phyloP scores from a whole-genome alignment of 2,888 invertebrate genomes.

The Melinaea menophilus region DNA sequence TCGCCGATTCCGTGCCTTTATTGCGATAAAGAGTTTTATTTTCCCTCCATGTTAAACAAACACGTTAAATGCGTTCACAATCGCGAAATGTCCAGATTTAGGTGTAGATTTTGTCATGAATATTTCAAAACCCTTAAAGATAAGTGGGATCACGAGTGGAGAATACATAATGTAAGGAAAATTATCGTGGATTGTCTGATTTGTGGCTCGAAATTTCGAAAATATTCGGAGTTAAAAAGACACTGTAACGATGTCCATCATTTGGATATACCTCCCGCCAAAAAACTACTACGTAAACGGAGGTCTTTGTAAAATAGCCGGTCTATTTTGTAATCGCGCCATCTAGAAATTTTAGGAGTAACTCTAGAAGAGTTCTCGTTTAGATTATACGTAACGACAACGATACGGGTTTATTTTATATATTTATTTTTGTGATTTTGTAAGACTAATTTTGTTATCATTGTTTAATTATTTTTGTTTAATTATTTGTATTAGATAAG shows the following conservation, averaged over 20 bases:
- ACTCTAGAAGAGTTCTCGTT: slow-evolving; percentile 1
- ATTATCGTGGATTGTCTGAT: slow-evolving; percentile 60
- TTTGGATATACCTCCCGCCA: slow-evolving; percentile 53
- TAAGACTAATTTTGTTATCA: slow-evolving; percentile 8
- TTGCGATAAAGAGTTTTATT: slow-evolving; percentile 61
- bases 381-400: slow-evolving; percentile 14
- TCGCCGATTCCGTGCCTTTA: slow-evolving; percentile 51
- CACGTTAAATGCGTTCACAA: slow-evolving; percentile 60
- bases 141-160: slow-evolving; percentile 75
- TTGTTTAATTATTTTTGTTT: neutral
- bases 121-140: slow-evolving; percentile 56
- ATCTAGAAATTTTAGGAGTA: slow-evolving; percentile 18
- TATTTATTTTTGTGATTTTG: slow-evolving; percentile 5
- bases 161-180: slow-evolving; percentile 62
- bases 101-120: slow-evolving; percentile 57
- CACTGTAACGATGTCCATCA: slow-evolving; percentile 53
- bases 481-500: neutral
- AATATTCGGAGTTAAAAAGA: slow-evolving; percentile 61
- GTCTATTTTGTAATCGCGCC: slow-evolving; percentile 15
- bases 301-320: slow-evolving; percentile 15
- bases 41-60: slow-evolving; percentile 66
- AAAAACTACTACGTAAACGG: slow-evolving; percentile 43
- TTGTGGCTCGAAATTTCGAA: slow-evolving; percentile 63
- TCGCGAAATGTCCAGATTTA: slow-evolving; percentile 43
- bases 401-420: slow-evolving; percentile 15